Base-by-base conservation (phyloP, 2,888 invertebrate genomes). In the Fragum whitleyi region DNA sequence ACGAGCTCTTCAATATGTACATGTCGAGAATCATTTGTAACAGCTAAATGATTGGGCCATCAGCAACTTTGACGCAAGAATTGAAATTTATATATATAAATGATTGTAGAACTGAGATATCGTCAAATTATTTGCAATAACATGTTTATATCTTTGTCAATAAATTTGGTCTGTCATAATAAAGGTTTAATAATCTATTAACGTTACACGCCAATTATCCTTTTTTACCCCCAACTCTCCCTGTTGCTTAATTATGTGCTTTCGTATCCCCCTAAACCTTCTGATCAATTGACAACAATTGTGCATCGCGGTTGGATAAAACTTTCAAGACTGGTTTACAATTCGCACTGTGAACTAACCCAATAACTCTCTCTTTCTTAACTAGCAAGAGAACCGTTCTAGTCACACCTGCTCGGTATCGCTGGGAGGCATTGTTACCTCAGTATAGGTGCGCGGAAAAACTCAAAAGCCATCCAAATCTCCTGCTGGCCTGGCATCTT, bases 221-320 rank as follows among this genome's bases (percentile, higher is more conserved):
- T 21, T 42, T 39, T 65, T 62, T 42, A 65, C 36, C 65, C 65
- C 42, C n/a, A 65, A 65, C 42, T 65, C 65, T 36, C 36, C 65
- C 65, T 42, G 42, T 32, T 42, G 42, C 65, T 65, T 19, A 65
- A 65, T 65, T 39, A 42, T 36, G 65, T 21, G 42, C 65, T 65
- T 65, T 65, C 65, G 7, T 65, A 23, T 39, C 42, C 26, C 65
- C 65, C 36, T 11, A 42, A 65, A 42, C 39, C 42, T 42, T 65
- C 65, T 39, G 65, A 65, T 65, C 65, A 65, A 65, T 65, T 65
- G 42, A 65, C 65, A 65, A 39, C 65, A 65, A 65, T 65, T 65
- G 65, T 65, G 65, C 65, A 65, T 65, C 65, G 65, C 65, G 65
- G 65, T 42, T 65, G 65, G 65, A 42, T 65, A 65, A 65, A 65